These are phyloP conservation scores for Drosophila robusta DNA, from an alignment of 2,888 invertebrate species.

Conservation along the genomic window DNA sequence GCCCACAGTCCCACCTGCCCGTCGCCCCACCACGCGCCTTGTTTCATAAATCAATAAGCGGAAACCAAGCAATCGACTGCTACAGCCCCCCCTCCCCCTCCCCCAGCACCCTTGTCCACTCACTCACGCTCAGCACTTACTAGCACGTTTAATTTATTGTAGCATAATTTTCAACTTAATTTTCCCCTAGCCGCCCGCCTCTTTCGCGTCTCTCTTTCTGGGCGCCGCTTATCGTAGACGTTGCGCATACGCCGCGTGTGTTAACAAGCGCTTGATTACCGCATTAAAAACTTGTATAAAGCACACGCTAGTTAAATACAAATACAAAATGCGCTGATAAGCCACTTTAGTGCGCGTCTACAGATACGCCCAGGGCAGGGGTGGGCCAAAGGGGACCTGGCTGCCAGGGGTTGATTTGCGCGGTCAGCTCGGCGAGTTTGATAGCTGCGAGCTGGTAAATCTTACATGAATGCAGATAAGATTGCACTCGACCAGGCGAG, in stretches of 20 bases:
- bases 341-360: constrained; percentile 22
- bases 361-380: constrained; percentile 23
- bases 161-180: constrained; percentile 56
- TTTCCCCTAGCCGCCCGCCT: not conserved
- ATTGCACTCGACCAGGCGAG: constrained; percentile 26
- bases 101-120: too few species aligned
- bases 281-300: constrained; percentile 62
- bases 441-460: constrained; percentile 49
- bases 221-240: constrained; percentile 34
- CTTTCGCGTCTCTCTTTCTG: not conserved
- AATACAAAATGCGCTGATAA: constrained; percentile 44
- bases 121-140: not conserved
- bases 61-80: constrained; percentile 53
- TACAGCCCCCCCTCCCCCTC: not conserved
- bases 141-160: constrained; percentile 54
- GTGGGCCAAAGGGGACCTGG: constrained; percentile 1
- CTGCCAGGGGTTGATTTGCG: constrained; percentile 25
- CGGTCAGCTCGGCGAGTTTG: constrained; percentile 37
- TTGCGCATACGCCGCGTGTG: constrained; percentile 67
- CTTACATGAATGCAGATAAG: constrained; percentile 61
- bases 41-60: constrained; percentile 73
- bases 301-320: constrained; percentile 60
- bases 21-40: not conserved
- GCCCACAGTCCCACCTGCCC: too few species aligned
- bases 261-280: constrained; percentile 73